Conservation (phyloP, 2,113 vertebrate species). For the Hippocampus barbouri region DNA sequence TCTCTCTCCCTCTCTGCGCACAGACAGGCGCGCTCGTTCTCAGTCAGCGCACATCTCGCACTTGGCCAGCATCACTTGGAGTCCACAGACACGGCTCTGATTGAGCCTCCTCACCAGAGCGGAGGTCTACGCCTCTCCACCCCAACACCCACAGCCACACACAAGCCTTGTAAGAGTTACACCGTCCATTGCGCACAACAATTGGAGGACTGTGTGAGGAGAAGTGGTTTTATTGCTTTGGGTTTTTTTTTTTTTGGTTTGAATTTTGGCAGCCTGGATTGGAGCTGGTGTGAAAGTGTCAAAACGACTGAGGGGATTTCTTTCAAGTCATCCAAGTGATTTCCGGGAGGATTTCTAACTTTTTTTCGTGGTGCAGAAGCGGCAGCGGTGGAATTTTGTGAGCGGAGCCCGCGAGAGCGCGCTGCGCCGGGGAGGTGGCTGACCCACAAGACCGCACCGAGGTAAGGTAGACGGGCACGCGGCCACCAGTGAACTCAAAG, state of each 20-base stretch:
- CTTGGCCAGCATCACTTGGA: conserved; percentile 64
- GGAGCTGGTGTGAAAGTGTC: conserved; percentile 37
- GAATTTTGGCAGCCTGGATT: conserved; percentile 13
- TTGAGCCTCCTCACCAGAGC: conserved; percentile 37
- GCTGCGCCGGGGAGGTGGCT: conserved; percentile 31
- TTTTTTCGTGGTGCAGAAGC: conserved; percentile 25
- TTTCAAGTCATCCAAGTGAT: conserved; percentile 7
- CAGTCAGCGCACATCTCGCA: conserved; percentile 71
- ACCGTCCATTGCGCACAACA: neutral
- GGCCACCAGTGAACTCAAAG: neutral
- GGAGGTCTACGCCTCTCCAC: conserved; percentile 3
- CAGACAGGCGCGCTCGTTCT: conserved; percentile 71
- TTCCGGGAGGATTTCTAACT: conserved; percentile 55
- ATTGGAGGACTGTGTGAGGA: conserved; percentile 7
- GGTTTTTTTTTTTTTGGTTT: conserved; percentile 6
- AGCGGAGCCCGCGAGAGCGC: conserved; percentile 39
- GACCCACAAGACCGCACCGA: conserved; percentile 48
- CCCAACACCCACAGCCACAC: conserved; percentile 1
- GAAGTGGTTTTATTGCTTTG: conserved; percentile 20
- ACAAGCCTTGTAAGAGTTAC: conserved; percentile 36
- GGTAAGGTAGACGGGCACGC: conserved; percentile 48
- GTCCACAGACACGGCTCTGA: conserved; percentile 65
- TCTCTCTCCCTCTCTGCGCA: conserved; percentile 38
- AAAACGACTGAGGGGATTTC: conserved; percentile 26
- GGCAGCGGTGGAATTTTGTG: conserved; percentile 38